phyloP scores from a whole-genome alignment of 2,888 invertebrate species.

The Maniola hyperantus region DNA sequence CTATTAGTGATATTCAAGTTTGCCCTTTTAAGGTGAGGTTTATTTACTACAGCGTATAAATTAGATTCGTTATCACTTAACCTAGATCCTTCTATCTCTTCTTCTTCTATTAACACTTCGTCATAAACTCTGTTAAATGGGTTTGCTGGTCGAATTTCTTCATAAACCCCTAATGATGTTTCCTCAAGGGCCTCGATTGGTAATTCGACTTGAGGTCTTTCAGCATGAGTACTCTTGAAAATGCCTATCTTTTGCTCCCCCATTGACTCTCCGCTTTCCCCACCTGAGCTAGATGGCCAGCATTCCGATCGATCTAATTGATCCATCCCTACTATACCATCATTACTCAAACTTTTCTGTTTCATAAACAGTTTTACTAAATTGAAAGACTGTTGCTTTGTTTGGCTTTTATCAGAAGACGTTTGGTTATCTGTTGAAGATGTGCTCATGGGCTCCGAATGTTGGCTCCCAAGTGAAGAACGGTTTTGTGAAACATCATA shows the following conservation, averaged over 20 bases:
- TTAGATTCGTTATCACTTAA: constrained; percentile 71
- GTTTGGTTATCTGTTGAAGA: constrained; percentile 79
- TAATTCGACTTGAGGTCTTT: constrained; percentile 78
- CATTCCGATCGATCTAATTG: constrained; percentile 88
- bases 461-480: constrained; percentile 71
- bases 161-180: constrained; percentile 62
- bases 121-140: constrained; percentile 72
- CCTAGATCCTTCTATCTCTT: constrained; percentile 72
- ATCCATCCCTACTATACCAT: constrained; percentile 88
- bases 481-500: constrained; percentile 76
- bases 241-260: constrained; percentile 69
- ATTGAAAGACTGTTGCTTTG: constrained; percentile 89
- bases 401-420: constrained; percentile 78
- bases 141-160: constrained; percentile 64
- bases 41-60: constrained; percentile 77
- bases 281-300: constrained; percentile 87
- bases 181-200: constrained; percentile 80
- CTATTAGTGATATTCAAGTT: constrained; percentile 82
- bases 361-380: constrained; percentile 94
- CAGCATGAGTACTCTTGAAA: constrained; percentile 52
- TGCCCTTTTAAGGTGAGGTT: constrained; percentile 67
- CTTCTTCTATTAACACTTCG: constrained; percentile 75
- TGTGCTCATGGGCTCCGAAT: constrained; percentile 79
- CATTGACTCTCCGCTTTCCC: constrained; percentile 83
- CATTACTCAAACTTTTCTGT: constrained; percentile 92